Evolutionary conservation across 2,888 invertebrate species (phyloP).

Genomic region (Boloria selene): DNA sequence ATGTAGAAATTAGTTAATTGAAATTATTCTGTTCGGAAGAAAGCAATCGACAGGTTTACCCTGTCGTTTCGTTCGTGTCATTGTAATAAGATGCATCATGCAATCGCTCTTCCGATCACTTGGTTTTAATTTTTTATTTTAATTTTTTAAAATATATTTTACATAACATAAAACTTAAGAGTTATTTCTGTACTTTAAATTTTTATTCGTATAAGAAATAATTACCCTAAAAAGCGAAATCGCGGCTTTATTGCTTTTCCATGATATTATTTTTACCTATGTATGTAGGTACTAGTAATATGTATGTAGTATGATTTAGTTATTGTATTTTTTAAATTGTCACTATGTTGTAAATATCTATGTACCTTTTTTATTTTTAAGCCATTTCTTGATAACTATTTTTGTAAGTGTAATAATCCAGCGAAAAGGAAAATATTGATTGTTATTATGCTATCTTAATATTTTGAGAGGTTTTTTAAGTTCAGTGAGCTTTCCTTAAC

Average conservation of each 20-base stretch:
- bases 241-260: conserved; percentile 18
- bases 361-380: conserved; percentile 24
- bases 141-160: conserved; percentile 13
- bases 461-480: conserved; percentile 21
- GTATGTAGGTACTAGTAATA: conserved; percentile 16
- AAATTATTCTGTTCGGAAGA: not conserved
- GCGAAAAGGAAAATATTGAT: conserved; percentile 19
- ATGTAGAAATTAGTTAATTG: conserved; percentile 2
- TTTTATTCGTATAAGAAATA: not conserved
- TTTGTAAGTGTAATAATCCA: conserved; percentile 11
- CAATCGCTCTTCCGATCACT: conserved; percentile 11
- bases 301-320: conserved; percentile 1
- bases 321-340: conserved; percentile 18
- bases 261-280: conserved; percentile 17
- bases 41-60: too few relatives aligned
- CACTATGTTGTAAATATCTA: conserved; percentile 5
- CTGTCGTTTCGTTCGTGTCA: too few relatives aligned
- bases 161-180: conserved; percentile 1
- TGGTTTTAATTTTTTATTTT: too few relatives aligned
- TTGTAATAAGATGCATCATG: not conserved
- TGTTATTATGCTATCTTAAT: conserved; percentile 21
- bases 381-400: conserved; percentile 12
- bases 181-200: conserved; percentile 5
- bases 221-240: conserved; percentile 1
- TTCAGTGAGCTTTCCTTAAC: conserved; percentile 36